Conservation (phyloP, 1,140 invertebrate genomes). For the Drosophila virilis region DNA sequence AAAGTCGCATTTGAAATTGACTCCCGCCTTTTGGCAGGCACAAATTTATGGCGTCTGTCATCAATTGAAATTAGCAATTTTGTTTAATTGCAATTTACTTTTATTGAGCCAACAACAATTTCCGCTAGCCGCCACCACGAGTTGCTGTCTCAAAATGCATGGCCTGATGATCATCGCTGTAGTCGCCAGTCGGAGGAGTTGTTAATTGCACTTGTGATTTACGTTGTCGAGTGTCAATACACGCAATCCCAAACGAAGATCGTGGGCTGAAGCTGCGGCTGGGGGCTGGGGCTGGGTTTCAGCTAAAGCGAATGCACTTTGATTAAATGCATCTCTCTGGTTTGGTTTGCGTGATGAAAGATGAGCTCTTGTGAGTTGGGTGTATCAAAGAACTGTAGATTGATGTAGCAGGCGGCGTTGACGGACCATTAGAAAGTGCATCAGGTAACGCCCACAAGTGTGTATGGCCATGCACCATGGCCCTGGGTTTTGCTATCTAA, state of each 20-base stretch:
- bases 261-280: background rate
- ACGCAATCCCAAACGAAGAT: slow-evolving; percentile 59
- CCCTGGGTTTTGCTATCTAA: slow-evolving; percentile 55
- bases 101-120: slow-evolving; percentile 79
- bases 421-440: slow-evolving; percentile 61
- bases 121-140: slow-evolving; percentile 37
- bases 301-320: slow-evolving; percentile 21
- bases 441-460: slow-evolving; percentile 40
- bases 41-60: slow-evolving; percentile 71
- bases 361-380: background rate
- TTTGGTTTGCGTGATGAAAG: slow-evolving; percentile 34
- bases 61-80: slow-evolving; percentile 79
- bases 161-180: slow-evolving; percentile 30
- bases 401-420: slow-evolving; percentile 35
- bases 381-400: slow-evolving; percentile 9
- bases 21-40: slow-evolving; percentile 27
- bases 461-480: background rate
- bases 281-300: background rate
- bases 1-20: slow-evolving; percentile 23
- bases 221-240: slow-evolving; percentile 73
- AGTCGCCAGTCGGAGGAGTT: slow-evolving; percentile 53
- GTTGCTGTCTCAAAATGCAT: slow-evolving; percentile 40
- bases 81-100: slow-evolving; percentile 82
- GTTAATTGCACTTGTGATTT: slow-evolving; percentile 80
- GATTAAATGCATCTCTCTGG: slow-evolving; percentile 35